A percentile compares a stretch with the other conserved stretches of the same genome.
These are phyloP conservation scores for Tetragonisca angustula DNA, from an alignment of 2,888 invertebrate genomes.

Conservation along the genomic window DNA sequence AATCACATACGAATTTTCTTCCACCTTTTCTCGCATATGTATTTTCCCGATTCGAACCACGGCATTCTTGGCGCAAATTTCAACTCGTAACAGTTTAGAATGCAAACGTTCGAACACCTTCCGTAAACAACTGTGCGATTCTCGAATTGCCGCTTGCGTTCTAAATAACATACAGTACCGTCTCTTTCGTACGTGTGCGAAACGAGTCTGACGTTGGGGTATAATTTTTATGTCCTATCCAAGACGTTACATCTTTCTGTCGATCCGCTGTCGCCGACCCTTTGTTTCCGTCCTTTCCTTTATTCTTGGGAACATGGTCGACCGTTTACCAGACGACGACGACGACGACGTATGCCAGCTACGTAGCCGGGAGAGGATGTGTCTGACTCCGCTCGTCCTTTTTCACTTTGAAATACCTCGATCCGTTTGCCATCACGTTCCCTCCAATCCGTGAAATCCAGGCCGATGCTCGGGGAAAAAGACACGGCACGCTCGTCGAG, in stretches of 20 bases:
- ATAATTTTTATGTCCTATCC: slow-evolving; percentile 53
- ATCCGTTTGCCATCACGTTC: slow-evolving; percentile 17
- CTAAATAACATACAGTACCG: neutral
- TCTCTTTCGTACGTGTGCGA: slow-evolving; percentile 6
- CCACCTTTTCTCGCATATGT: too few species aligned
- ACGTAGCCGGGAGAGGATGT: slow-evolving; percentile 17
- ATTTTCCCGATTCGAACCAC: too few species aligned
- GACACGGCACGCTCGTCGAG: slow-evolving; percentile 30
- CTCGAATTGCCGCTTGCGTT: slow-evolving; percentile 38
- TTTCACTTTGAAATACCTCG: slow-evolving; percentile 24
- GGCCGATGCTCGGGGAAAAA: slow-evolving; percentile 20
- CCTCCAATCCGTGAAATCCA: slow-evolving; percentile 33
- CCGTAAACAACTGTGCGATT: slow-evolving; percentile 26
- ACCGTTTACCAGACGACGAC: slow-evolving; percentile 30
- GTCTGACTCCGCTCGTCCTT: slow-evolving; percentile 28
- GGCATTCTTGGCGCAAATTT: too few species aligned
- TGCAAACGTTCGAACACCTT: too few species aligned
- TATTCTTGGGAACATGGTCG: slow-evolving; percentile 42
- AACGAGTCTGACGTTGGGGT: slow-evolving; percentile 34
- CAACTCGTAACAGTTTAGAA: too few species aligned
- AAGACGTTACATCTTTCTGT: slow-evolving; percentile 23
- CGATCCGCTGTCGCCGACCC: slow-evolving; percentile 34
- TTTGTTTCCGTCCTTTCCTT: slow-evolving; percentile 44
- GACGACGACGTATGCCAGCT: slow-evolving; percentile 15
- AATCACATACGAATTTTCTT: too few species aligned